Evolutionary conservation across 2,888 invertebrate species (phyloP), one percentile per base, ranked within the genome.

Genomic region (Caenorhabditis sp.): DNA sequence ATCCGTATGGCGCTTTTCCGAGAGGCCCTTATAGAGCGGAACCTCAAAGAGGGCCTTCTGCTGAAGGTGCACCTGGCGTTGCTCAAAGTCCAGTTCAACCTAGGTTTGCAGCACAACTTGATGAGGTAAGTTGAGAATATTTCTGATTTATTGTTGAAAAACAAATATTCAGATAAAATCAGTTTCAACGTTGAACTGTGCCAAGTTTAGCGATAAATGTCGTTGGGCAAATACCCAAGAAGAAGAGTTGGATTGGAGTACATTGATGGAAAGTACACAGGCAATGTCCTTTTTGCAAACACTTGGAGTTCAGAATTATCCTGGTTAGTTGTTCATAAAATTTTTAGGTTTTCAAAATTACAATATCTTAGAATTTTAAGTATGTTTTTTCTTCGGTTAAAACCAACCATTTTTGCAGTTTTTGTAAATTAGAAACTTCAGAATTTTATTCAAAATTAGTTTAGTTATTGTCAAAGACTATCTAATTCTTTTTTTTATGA

Each of bases 211-310:
- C 43, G 66, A 76, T 24, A 71, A 73, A 10, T 83, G 83, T 63
- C 66, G 77, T 10, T 83, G 83, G 83, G 74, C 79, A 19, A 83
- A 83, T 50, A 82, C 81, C 4, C 79, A 80, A 54, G 79, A 81
- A 36, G 83, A 83, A 23, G 83, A 81, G 59, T 61, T 83, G 23
- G 81, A 83, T 58, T 83, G 83, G 83, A 64, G 69, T 4, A 72
- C 79, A 0, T 43, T 78, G 0, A 57, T 58, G 12, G 71, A 71
- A 49, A 58, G 66, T 8, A 69, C 79, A 0, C 69, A 71, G 62
- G 69, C 78, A 8, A 72, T 73, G 14, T 53, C 69, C 1, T 81
- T 73, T 65, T 62, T 79, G 0, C 63, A 62, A 4, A 61, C 74
- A 14, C 49, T 81, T 1, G 79, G 69, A 31, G 71, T 73, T 12